These are phyloP conservation scores for Lacerta bilineata DNA, from an alignment of 2,797 vertebrate genomes.

Conservation along the genomic window DNA sequence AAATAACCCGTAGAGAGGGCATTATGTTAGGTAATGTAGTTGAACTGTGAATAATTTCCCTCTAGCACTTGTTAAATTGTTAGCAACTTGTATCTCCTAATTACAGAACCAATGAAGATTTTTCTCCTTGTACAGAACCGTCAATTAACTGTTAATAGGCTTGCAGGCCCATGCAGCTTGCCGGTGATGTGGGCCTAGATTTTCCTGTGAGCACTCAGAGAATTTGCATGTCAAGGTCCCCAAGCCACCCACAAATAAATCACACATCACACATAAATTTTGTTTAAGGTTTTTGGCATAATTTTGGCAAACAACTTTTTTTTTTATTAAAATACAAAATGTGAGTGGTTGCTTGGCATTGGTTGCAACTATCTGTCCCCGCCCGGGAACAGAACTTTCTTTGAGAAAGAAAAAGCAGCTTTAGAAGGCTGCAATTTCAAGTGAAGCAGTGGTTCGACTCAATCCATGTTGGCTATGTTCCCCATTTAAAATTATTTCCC, in stretches of 20 bases:
- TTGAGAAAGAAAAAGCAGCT: neutral
- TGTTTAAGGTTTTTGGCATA: too few relatives aligned
- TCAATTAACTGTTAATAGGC: conserved; percentile 51
- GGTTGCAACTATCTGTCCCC: too few relatives aligned
- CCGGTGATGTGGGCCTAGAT: neutral
- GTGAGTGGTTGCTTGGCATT: too few relatives aligned
- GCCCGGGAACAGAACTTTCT: neutral
- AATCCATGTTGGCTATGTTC: neutral
- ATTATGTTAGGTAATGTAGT: conserved; percentile 56
- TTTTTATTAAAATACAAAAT: too few relatives aligned
- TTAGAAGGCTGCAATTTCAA: neutral
- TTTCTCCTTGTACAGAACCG: conserved; percentile 47
- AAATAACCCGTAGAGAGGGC: conserved; percentile 50
- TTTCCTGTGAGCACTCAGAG: conserved; percentile 57
- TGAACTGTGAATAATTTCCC: conserved; percentile 64
- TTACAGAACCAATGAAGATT: conserved; percentile 69
- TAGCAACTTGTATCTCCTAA: conserved; percentile 46
- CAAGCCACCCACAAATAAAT: too few relatives aligned
- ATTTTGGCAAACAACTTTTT: too few relatives aligned
- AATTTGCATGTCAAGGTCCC: neutral
- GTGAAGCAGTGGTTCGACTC: neutral
- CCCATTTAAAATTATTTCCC: neutral
- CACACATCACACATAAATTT: too few relatives aligned
- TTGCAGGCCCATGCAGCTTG: conserved; percentile 41
- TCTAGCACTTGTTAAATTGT: conserved; percentile 52